These are phyloP conservation scores for Subacronicta megacephala DNA, from an alignment of 2,888 invertebrate genomes.

Conservation along the genomic window DNA sequence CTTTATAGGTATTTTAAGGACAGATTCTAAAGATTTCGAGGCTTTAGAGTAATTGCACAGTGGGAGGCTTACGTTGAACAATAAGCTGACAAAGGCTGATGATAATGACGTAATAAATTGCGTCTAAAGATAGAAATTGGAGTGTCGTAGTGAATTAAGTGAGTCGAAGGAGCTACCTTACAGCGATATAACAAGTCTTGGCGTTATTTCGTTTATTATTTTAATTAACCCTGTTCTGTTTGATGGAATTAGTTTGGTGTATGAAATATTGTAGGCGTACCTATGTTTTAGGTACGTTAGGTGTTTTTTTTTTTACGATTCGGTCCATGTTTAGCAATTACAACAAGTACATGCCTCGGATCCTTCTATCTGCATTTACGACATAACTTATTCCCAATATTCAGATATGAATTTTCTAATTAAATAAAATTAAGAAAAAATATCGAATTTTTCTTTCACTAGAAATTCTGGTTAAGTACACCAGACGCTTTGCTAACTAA, in stretches of 20 bases:
- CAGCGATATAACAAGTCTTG: conserved; percentile 5
- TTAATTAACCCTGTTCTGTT: conserved; percentile 8
- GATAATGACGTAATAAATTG: conserved; percentile 38
- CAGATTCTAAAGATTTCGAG: conserved; percentile 30
- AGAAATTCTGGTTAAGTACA: too few relatives aligned
- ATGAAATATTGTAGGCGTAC: conserved; percentile 1
- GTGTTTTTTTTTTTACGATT: too few relatives aligned
- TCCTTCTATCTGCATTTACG: too few relatives aligned
- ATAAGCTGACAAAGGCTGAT: conserved; percentile 35
- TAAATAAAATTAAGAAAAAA: too few relatives aligned
- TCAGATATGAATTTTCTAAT: too few relatives aligned
- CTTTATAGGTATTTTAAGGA: conserved; percentile 52
- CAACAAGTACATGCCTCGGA: too few relatives aligned
- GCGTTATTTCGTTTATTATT: conserved; percentile 10
- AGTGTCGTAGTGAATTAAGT: conserved; percentile 23
- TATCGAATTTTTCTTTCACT: too few relatives aligned
- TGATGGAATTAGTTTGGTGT: neutral
- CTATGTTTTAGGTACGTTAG: conserved; percentile 1
- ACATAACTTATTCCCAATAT: too few relatives aligned
- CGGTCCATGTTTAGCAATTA: conserved; percentile 12
- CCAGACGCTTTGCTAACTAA: too few relatives aligned
- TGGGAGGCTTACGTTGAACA: conserved; percentile 35
- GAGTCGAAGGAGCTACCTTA: conserved; percentile 17
- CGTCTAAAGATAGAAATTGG: conserved; percentile 28
- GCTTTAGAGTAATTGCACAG: conserved; percentile 39